These are phyloP conservation scores for Drosophila kambysellisi DNA, from an alignment of 2,888 invertebrate genomes.

Conservation along the genomic window DNA sequence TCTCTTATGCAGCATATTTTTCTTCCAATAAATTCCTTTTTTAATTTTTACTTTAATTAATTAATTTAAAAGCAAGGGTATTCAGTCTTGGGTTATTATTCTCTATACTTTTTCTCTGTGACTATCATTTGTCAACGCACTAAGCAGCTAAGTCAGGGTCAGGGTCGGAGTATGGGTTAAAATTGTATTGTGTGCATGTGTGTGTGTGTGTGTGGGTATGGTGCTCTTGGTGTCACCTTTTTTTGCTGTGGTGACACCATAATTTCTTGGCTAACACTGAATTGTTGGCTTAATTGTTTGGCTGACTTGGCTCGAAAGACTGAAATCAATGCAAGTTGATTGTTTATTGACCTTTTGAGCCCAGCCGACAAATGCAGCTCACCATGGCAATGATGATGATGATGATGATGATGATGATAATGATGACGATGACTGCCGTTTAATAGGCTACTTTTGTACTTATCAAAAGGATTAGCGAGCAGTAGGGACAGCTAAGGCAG, in stretches of 20 bases:
- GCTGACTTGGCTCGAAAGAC: constrained; percentile 45
- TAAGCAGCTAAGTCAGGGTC: constrained; percentile 57
- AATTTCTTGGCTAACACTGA: constrained; percentile 74
- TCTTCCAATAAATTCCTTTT: background rate
- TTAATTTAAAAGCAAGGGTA: background rate
- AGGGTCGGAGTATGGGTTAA: background rate
- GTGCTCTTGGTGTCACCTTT: background rate
- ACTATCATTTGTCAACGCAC: constrained; percentile 73
- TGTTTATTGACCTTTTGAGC: constrained; percentile 74
- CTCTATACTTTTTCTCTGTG: constrained; percentile 1
- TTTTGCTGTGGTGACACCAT: constrained; percentile 71
- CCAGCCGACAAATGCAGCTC: constrained; percentile 48
- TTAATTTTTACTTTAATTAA: too few relatives aligned
- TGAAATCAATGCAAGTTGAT: constrained; percentile 74
- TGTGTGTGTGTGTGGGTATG: background rate
- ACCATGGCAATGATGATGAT: constrained; percentile 10
- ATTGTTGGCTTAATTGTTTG: constrained; percentile 77
- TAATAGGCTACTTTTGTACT: constrained; percentile 69
- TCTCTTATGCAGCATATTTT: background rate
- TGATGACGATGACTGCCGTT: constrained; percentile 56
- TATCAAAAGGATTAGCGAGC: constrained; percentile 59
- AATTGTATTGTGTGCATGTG: constrained; percentile 24
- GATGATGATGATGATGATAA: constrained; percentile 12
- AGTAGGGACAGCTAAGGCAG: constrained; percentile 10
- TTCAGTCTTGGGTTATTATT: background rate